These are phyloP conservation scores for Spodoptera picta DNA, from an alignment of 2,888 invertebrate genomes.

Conservation along the genomic window DNA sequence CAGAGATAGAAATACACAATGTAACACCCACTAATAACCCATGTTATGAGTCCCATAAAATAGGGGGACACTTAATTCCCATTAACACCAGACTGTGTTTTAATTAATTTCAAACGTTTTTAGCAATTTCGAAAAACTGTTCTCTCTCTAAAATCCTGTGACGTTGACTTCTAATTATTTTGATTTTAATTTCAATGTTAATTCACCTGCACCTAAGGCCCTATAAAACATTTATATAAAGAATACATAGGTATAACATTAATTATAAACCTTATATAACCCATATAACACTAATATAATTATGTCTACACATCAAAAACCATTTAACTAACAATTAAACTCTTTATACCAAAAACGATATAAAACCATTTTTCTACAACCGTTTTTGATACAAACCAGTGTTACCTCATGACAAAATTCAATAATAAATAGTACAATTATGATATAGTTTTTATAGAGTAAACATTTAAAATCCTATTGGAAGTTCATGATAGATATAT, in stretches of 20 bases:
- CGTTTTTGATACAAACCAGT: constrained; percentile 27
- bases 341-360: constrained; percentile 21
- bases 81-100: too few species aligned
- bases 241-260: background rate
- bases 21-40: background rate
- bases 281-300: constrained; percentile 28
- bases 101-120: too few species aligned
- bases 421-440: constrained; percentile 33
- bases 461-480: constrained; percentile 56
- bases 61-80: too few species aligned
- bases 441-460: constrained; percentile 48
- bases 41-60: too few species aligned
- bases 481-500: constrained; percentile 51
- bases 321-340: constrained; percentile 22
- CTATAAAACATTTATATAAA: constrained; percentile 8
- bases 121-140: too few species aligned
- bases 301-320: constrained; percentile 50
- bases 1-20: too few species aligned
- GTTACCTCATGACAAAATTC: constrained; percentile 30
- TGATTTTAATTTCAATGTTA: background rate
- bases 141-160: constrained; percentile 2
- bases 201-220: constrained; percentile 25
- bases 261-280: background rate
- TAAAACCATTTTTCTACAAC: background rate
- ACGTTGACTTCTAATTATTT: background rate